A percentile compares a stretch with the other conserved stretches of the same genome.
Evolutionary conservation across 1,140 invertebrate species (phyloP).

Genomic region (Heliconius melpomene): DNA sequence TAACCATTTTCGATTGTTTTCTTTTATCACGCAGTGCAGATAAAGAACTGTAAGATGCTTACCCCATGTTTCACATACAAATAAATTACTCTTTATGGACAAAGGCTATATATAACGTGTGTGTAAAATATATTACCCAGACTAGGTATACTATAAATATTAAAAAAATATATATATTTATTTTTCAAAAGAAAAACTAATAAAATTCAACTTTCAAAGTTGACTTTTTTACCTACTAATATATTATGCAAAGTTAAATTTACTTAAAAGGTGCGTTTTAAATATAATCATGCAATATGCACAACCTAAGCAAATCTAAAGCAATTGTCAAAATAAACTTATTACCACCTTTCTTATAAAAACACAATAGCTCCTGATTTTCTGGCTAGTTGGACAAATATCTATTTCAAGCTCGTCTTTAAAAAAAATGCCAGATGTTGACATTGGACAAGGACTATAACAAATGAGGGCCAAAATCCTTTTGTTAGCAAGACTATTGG

Average conservation of each 20-base stretch:
- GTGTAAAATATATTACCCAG: too few species aligned
- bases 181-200: too few species aligned
- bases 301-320: slow-evolving; percentile 51
- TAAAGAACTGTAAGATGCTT: too few species aligned
- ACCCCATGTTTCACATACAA: too few species aligned
- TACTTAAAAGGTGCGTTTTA: background rate
- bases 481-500: slow-evolving; percentile 75
- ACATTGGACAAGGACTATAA: slow-evolving; percentile 34
- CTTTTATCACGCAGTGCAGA: too few species aligned
- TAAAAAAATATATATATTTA: background rate
- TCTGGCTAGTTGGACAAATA: slow-evolving; percentile 80
- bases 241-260: background rate
- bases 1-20: too few species aligned
- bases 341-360: slow-evolving; percentile 65
- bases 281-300: slow-evolving; percentile 45
- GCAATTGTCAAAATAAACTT: slow-evolving; percentile 55
- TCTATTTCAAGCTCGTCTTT: slow-evolving; percentile 60
- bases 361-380: slow-evolving; percentile 74
- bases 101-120: too few species aligned
- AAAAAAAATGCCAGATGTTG: slow-evolving; percentile 72
- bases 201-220: too few species aligned
- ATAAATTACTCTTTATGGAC: too few species aligned
- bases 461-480: slow-evolving; percentile 63
- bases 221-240: background rate
- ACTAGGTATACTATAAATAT: too few species aligned